These are phyloP conservation scores for Pygoscelis antarcticus DNA, from an alignment of 2,113 vertebrate genomes.

Conservation along the genomic window DNA sequence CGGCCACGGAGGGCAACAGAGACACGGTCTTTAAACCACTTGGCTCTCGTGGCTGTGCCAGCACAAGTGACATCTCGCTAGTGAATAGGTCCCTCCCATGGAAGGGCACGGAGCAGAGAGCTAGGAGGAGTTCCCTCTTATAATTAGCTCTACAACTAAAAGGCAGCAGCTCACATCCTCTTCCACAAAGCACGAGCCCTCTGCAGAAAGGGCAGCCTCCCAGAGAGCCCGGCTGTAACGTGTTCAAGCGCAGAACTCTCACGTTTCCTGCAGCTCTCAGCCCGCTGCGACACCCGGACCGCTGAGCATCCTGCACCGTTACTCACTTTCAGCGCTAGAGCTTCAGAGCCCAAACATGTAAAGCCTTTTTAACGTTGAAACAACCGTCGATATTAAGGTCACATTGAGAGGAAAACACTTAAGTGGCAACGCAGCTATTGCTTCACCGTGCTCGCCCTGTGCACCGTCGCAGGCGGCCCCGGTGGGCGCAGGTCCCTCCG, in stretches of 20 bases:
- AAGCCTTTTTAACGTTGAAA: not conserved
- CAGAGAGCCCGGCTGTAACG: accelerated
- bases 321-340: not conserved
- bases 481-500: accelerated
- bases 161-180: not conserved
- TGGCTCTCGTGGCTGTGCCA: accelerated
- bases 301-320: accelerated
- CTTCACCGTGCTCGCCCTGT: not conserved
- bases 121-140: not conserved
- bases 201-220: not conserved
- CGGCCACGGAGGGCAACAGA: not conserved
- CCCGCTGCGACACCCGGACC: not conserved
- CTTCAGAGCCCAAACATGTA: not conserved
- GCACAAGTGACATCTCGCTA: not conserved
- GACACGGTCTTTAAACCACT: not conserved
- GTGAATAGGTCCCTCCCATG: accelerated
- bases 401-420: not conserved
- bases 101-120: not conserved
- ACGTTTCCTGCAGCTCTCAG: not conserved
- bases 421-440: not conserved
- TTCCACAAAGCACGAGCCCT: not conserved
- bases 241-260: accelerated
- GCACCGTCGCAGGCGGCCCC: accelerated
- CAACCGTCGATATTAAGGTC: not conserved
- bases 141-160: not conserved